Base-by-base conservation (phyloP, 2,797 vertebrate species). In the Sebastes vulpes region DNA sequence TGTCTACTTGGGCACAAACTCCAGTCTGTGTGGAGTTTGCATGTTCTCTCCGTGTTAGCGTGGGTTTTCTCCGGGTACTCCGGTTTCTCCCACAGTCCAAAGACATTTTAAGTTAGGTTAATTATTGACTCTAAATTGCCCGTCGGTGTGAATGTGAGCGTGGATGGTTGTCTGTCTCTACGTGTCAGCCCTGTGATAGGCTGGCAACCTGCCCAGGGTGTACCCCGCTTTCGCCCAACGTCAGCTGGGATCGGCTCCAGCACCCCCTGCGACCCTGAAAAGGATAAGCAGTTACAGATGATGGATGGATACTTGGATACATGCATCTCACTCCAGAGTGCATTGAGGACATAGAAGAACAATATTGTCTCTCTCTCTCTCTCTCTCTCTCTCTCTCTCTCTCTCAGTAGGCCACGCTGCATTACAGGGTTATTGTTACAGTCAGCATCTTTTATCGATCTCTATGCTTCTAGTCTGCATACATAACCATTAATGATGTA, bases 391-490 rank as follows among this genome's bases (percentile, higher is more conserved):
- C 54, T 12, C 16, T 9, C 26, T 11, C 28, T 11, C 25, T 56
- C 11, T 61, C 58, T 61, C 63, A 46, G 52, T 65, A 71, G 56
- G 52, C 31, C 53, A 29, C 2, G 3, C 20, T 64, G 65, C 65
- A 70, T 80, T 77, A 75, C 46, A 23, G n/a, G 14, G 35, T 65
- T 85, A 81, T 72, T 84, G 68, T 77, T 72, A 61, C 58, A 63
- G 66, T 80, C 60, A 61, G 77, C 56, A 61, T 81, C 29, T 58
- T 57, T 61, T 77, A 82, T 86, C 10, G 46, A 84, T 63, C 65
- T 9, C 46, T 23, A 0, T 35, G 53, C 69, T 69, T 72, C 70
- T 18, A 29, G 64, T 38, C 54, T 78, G 61, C 66, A 63, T 61
- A 65, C 52, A 68, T 53, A 71, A 63, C 8, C 0, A 1, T 26